Evolutionary conservation across 2,888 invertebrate genomes (phyloP).

Genomic region (Herminia tarsipennalis): DNA sequence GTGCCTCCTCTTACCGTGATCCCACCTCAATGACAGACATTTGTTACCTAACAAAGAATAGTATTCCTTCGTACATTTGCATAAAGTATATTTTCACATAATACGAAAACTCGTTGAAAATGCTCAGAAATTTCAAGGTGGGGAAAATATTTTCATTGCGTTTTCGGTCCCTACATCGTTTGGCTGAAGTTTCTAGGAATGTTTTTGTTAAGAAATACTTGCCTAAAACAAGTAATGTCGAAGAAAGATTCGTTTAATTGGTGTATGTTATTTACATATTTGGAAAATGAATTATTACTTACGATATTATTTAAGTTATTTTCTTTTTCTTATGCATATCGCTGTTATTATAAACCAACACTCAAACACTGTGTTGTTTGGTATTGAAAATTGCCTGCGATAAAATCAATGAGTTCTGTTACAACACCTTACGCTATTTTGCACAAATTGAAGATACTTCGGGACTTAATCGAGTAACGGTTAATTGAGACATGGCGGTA

Average conservation of each 20-base stretch:
- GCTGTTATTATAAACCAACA: too few relatives aligned
- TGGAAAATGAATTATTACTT: constrained; percentile 17
- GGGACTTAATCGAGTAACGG: too few relatives aligned
- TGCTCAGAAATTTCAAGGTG: constrained; percentile 22
- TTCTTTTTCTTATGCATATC: too few relatives aligned
- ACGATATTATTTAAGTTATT: too few relatives aligned
- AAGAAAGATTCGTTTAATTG: constrained; percentile 39
- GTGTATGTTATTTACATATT: constrained; percentile 21
- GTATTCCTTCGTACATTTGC: constrained; percentile 6
- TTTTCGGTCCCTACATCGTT: constrained; percentile 20
- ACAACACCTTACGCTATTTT: too few relatives aligned
- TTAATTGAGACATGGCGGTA: too few relatives aligned
- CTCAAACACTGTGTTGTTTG: too few relatives aligned
- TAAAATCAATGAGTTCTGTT: too few relatives aligned
- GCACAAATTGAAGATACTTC: too few relatives aligned
- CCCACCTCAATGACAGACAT: constrained; percentile 7
- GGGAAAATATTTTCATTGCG: constrained; percentile 39
- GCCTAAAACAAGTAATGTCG: constrained; percentile 30
- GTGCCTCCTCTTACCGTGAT: constrained; percentile 4
- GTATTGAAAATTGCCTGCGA: too few relatives aligned
- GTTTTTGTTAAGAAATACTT: constrained; percentile 38
- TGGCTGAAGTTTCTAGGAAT: constrained; percentile 22
- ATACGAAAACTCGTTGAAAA: constrained; percentile 7
- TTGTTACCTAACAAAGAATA: constrained; percentile 14
- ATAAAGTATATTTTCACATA: constrained; percentile 33